Base-by-base conservation (phyloP, 2,797 vertebrate genomes). In the Craterocephalus amniculus region DNA sequence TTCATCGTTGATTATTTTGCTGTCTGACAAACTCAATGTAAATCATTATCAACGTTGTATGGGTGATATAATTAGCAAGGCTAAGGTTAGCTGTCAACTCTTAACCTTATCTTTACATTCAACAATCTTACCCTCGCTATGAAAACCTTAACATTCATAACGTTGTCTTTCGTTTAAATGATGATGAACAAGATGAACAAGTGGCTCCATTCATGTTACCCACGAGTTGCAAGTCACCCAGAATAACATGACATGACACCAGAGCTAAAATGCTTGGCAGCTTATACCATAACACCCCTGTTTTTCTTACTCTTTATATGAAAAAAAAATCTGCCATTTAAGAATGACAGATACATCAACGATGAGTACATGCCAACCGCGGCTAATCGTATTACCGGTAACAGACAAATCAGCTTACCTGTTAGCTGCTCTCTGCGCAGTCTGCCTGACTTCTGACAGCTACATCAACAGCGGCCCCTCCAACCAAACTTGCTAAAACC, bases 391-490 rank as follows among this genome's bases (percentile, higher is more conserved):
- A 59, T 76, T 76, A 0, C 0, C 6, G 2, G 58, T 3, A 4
- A 29, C 22, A 26, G 66, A 45, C 14, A 20, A n/a, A 29, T 1
- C 12, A 1, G 5, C 58, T 84, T 71, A 91, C 88, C 88, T 65
- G 80, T 36, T 84, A 71, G 63, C 76, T 52, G 72, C 49, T 60
- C 43, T 36, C 58, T 4, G 63, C 1, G 31, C 24, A 6, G 29
- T 0, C 2, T 0, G n/a, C 4, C 13, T 87, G 91, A 94, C 89
- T 91, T 89, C 80, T 94, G 93, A 94, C 84, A 63, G 72, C 38
- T 2, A 67, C 66, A 22, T 89, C 90, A 92, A 91, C 83, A 78
- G 59, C 72, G 76, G 8, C 16, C 43, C 0, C 68, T n/a, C 65
- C 90, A 94, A 89, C 91, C 91, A 38, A 90, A 26, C 90, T 0